These are phyloP conservation scores for Atherinosoma microstoma DNA, from an alignment of 2,797 vertebrate genomes.

Conservation along the genomic window DNA sequence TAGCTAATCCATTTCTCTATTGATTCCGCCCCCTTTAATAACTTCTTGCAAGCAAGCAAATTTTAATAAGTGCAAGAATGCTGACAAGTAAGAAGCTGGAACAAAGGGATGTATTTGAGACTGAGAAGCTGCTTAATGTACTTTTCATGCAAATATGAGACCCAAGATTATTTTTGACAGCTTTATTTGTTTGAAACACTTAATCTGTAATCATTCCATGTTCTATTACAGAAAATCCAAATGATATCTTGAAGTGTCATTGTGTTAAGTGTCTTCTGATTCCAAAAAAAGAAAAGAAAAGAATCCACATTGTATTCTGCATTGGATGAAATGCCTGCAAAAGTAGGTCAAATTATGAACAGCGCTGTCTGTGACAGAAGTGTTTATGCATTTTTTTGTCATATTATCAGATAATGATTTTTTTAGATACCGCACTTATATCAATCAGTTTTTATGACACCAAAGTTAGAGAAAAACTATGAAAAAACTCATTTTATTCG, in stretches of 20 bases:
- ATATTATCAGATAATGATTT: background rate
- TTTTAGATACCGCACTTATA: background rate
- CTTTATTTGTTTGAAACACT: slow-evolving; percentile 13
- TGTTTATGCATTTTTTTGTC: background rate
- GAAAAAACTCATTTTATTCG: background rate
- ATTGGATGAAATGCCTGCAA: background rate
- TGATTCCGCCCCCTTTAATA: slow-evolving; percentile 76
- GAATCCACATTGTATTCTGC: too few species aligned
- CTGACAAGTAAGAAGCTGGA: slow-evolving; percentile 77
- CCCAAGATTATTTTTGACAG: slow-evolving; percentile 18
- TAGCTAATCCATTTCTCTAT: slow-evolving; percentile 83
- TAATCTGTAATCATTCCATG: background rate
- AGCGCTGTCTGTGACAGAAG: background rate
- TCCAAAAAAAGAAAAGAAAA: too few species aligned
- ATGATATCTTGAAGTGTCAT: background rate
- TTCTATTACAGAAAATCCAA: background rate
- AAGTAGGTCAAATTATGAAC: slow-evolving; percentile 11
- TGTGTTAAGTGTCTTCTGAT: background rate
- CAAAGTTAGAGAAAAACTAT: background rate
- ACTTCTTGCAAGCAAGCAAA: slow-evolving; percentile 87
- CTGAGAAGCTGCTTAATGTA: slow-evolving; percentile 62
- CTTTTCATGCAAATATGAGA: slow-evolving; percentile 40
- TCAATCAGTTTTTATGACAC: background rate
- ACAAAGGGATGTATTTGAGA: slow-evolving; percentile 61
- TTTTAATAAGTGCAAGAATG: slow-evolving; percentile 80